Evolutionary conservation across 2,797 vertebrate species (phyloP).

Genomic region (Microctenopoma lineatum): DNA sequence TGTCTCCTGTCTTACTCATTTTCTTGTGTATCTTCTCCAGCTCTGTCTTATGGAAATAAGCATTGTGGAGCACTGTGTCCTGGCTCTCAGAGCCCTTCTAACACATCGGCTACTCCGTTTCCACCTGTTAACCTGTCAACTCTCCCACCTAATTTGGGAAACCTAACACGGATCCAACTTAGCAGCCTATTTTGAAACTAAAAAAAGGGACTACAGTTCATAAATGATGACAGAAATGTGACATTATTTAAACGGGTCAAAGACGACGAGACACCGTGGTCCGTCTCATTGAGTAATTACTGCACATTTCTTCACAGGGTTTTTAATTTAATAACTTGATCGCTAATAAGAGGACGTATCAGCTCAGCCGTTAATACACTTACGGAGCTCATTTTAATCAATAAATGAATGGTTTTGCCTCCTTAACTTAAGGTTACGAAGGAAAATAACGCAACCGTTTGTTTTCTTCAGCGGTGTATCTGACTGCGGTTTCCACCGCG

Average conservation of each 20-base stretch:
- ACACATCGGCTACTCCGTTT: neutral
- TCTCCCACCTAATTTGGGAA: neutral
- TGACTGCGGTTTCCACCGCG: neutral
- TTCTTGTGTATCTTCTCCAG: neutral
- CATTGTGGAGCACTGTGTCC: neutral
- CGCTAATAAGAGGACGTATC: constrained; percentile 14
- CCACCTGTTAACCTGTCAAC: neutral
- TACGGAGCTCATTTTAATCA: neutral
- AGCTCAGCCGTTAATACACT: neutral
- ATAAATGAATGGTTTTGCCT: neutral
- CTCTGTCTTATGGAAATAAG: neutral
- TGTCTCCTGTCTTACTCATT: constrained; percentile 1
- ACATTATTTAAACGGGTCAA: too few relatives aligned
- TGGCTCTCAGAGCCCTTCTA: neutral
- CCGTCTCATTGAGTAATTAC: neutral
- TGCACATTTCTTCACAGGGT: neutral
- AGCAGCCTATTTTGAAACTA: neutral
- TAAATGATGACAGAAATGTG: neutral
- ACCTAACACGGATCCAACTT: neutral
- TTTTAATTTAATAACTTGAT: neutral
- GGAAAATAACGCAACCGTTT: neutral
- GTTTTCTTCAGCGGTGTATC: neutral
- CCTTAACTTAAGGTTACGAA: neutral
- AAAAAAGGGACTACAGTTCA: too few relatives aligned
- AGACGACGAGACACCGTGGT: neutral